These are phyloP conservation scores for Alouatta palliata DNA, from an alignment of 2,113 vertebrate species.

Conservation along the genomic window DNA sequence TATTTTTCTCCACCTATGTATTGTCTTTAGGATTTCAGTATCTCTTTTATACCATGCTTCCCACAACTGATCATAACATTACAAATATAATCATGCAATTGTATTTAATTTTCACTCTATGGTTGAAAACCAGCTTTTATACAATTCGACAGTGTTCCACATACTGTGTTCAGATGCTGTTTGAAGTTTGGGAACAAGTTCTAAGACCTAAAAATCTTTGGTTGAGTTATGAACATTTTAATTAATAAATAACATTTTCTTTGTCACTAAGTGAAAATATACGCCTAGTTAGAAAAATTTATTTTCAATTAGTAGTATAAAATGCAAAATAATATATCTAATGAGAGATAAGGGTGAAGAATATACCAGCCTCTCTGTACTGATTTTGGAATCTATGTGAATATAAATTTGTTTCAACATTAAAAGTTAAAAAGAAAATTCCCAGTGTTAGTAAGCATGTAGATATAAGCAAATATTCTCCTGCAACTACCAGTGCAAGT, in stretches of 20 bases:
- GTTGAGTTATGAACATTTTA: neutral
- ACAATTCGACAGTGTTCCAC: neutral
- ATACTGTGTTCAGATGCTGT: neutral
- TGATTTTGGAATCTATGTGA: neutral
- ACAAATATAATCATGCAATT: neutral
- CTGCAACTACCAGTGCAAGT: no score
- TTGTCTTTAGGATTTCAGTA: neutral
- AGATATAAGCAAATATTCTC: neutral
- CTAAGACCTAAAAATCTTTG: neutral
- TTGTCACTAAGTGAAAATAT: neutral
- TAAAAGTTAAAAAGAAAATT: neutral
- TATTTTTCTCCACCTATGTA: neutral
- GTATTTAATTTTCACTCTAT: neutral
- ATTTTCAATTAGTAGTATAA: neutral
- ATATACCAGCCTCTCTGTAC: neutral
- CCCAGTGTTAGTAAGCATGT: neutral
- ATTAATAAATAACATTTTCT: neutral
- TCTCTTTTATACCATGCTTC: neutral
- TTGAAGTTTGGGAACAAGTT: neutral
- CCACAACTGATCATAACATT: neutral
- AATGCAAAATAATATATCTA: neutral
- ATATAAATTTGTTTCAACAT: neutral
- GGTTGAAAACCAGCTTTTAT: neutral
- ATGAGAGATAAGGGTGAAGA: neutral
- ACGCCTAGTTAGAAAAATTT: neutral